Evolutionary conservation across 2,113 vertebrate species (phyloP), one percentile per base, ranked within the genome.

Genomic region (Piprites chloris): DNA sequence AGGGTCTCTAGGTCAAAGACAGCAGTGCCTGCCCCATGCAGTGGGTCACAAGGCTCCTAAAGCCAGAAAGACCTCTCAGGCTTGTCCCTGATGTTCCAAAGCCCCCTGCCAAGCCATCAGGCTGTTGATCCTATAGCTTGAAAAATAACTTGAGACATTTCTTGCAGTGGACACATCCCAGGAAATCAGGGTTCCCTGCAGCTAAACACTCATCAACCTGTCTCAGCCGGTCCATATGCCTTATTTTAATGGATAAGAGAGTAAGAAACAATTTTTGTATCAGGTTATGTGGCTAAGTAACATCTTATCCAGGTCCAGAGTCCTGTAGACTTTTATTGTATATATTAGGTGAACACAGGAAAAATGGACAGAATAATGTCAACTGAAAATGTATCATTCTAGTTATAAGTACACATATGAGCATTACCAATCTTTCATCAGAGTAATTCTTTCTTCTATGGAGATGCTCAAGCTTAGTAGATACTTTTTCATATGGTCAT

Each of bases 71-170:
- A 95, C 22, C 72, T 37, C 83, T n/a, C 47, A 65, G 73, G 24
- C 12, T 33, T 6, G 9, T 86, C 56, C 10, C 37, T 92, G 56
- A 20, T 0, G 0, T 87, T 88, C 49, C 61, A 62, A n/a, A 81
- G 28, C n/a, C 62, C 72, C 88, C 79, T 78, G 39, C 79, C 52
- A 87, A 75, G 76, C 6, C 61, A 78, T 32, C 44, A 72, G 44
- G 5, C 21, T 68, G 33, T 14, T 92, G 55, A 84, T 86, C 27
- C 75, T 81, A 5, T 23, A 27, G 28, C 22, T 32, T 95, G 52
- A 93, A 93, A 94, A 94, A 94, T 85, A 93, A 84, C n/a, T 71
- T 86, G 42, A 90, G 68, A 47, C 24, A 5, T 71, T 88, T 89
- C 63, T 91, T 94, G 46, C 50, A 46, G 62, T 10, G 35, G 61